phyloP scores from a whole-genome alignment of 1,140 invertebrate genomes.

The Drosophila lini region DNA sequence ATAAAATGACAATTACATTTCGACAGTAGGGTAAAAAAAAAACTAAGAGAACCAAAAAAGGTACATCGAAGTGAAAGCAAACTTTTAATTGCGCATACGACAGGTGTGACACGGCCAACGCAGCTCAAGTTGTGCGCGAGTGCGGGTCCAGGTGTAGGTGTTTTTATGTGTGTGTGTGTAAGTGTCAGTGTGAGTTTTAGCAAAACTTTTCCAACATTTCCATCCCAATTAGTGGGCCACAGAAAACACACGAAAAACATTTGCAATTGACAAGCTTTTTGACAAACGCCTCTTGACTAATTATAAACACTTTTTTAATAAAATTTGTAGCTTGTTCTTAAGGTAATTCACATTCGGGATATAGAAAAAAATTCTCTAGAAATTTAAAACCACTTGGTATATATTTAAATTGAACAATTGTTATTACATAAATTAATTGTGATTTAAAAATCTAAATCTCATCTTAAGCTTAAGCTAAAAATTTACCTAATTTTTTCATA shows the following conservation, averaged over 20 bases:
- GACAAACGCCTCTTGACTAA: slow-evolving; percentile 45
- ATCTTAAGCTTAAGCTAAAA: no score
- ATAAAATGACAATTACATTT: slow-evolving; percentile 69
- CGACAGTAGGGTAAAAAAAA: slow-evolving; percentile 3
- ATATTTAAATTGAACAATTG: no score
- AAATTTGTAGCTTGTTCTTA: not conserved
- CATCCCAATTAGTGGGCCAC: slow-evolving; percentile 46
- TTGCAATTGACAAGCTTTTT: slow-evolving; percentile 60
- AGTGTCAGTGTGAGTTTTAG: slow-evolving; percentile 11
- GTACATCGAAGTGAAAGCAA: slow-evolving; percentile 41
- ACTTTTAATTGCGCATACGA: slow-evolving; percentile 78
- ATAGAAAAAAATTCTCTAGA: not conserved
- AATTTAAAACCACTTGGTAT: no score
- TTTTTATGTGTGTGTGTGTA: not conserved
- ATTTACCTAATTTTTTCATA: no score
- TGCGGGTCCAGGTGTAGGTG: slow-evolving; percentile 5
- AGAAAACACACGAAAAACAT: slow-evolving; percentile 37
- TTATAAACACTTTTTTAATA: slow-evolving; percentile 51
- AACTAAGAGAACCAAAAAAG: slow-evolving; percentile 3
- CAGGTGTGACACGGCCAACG: slow-evolving; percentile 61
- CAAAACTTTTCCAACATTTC: slow-evolving; percentile 40
- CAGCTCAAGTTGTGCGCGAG: slow-evolving; percentile 24
- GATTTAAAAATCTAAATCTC: no score
- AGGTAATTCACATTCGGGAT: not conserved
- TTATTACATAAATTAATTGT: no score